Percentiles rank a stretch among this genome's conserved stretches.
phyloP scores from a whole-genome alignment of 2,797 vertebrate species.

The Danio tinwini region DNA sequence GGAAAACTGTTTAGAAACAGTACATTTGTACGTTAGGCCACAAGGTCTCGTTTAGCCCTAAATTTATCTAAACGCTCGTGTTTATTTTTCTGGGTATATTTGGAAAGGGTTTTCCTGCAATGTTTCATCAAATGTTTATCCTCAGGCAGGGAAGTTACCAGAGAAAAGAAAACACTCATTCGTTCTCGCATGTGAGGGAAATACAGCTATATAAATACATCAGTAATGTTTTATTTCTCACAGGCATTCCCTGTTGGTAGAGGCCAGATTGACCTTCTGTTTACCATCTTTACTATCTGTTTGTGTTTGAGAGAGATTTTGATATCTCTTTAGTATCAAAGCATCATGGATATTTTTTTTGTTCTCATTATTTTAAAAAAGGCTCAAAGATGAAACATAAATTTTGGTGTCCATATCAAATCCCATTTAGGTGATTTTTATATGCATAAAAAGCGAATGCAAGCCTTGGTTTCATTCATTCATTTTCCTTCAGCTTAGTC shows the following conservation, averaged over 20 bases:
- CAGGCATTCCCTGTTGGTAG: constrained; percentile 24
- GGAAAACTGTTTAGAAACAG: constrained; percentile 25
- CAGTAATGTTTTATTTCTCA: constrained; percentile 49
- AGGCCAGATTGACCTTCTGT: constrained; percentile 6
- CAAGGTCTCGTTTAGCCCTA: constrained; percentile 55
- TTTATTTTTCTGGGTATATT: constrained; percentile 66
- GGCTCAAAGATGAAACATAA: too few relatives aligned
- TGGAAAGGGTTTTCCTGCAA: constrained; percentile 38
- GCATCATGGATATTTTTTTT: neutral
- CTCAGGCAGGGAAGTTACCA: constrained; percentile 38
- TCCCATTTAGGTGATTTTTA: too few relatives aligned
- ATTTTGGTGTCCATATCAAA: too few relatives aligned
- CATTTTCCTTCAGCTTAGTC: too few relatives aligned
- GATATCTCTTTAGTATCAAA: neutral
- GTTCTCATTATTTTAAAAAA: neutral
- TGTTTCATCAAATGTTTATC: constrained; percentile 60
- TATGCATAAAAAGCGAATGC: too few relatives aligned
- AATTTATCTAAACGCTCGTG: constrained; percentile 60
- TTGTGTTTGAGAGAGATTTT: neutral
- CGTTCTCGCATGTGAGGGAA: constrained; percentile 33
- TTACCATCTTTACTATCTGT: constrained; percentile 2
- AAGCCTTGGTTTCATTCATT: too few relatives aligned
- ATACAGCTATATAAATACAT: constrained; percentile 13
- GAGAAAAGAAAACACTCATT: constrained; percentile 16
- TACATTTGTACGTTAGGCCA: constrained; percentile 37